Conservation (phyloP, 2,113 vertebrate genomes). For the Cynocephalus volans region DNA sequence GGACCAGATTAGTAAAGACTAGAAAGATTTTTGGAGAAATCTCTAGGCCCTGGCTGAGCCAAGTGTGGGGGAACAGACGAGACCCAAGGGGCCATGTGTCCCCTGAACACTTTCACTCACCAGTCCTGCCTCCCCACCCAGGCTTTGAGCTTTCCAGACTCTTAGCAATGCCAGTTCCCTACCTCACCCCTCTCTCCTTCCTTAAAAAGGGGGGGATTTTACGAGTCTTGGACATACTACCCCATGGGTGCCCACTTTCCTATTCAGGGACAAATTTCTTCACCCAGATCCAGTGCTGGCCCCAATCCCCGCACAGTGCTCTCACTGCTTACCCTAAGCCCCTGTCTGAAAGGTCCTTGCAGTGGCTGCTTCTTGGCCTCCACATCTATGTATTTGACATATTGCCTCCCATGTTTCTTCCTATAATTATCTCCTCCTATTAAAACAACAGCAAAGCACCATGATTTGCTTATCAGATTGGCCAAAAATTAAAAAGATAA, state of each 20-base stretch:
- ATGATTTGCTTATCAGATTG: constrained; percentile 26
- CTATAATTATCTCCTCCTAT: constrained; percentile 56
- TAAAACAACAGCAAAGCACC: constrained; percentile 47
- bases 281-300: neutral
- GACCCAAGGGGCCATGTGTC: neutral
- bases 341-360: neutral
- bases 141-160: neutral
- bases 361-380: neutral
- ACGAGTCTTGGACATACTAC: no score
- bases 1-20: neutral
- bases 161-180: neutral
- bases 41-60: neutral
- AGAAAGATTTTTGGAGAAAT: neutral
- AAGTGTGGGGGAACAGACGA: neutral
- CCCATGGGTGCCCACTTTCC: neutral
- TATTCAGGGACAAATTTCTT: neutral
- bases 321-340: neutral
- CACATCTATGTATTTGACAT: neutral
- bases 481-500: constrained; percentile 29
- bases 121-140: neutral
- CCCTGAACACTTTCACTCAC: neutral
- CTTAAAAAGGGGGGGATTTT: neutral
- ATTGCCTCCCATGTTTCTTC: neutral
- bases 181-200: neutral
- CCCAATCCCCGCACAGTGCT: neutral